Evolutionary conservation across 2,888 invertebrate genomes (phyloP).

Genomic region (Harmothoe impar): DNA sequence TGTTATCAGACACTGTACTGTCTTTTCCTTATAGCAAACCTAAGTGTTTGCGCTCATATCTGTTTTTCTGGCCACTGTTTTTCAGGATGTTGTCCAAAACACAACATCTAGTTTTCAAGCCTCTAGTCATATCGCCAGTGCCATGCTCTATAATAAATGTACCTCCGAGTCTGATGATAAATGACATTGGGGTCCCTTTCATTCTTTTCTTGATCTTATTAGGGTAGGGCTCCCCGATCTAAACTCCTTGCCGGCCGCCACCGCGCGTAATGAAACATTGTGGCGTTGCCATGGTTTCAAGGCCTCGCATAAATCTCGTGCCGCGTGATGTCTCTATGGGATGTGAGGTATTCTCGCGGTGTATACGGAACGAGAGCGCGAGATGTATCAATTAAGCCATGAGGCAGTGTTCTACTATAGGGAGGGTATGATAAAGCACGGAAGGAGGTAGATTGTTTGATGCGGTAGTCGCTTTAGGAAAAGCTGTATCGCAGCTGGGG

Average conservation of each 20-base stretch:
- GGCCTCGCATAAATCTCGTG: background rate
- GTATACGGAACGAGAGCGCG: background rate
- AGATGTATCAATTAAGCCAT: background rate
- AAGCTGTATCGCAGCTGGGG: too few species aligned
- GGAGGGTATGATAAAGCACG: background rate
- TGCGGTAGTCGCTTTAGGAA: too few species aligned
- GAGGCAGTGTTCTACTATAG: background rate
- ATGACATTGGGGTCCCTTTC: background rate
- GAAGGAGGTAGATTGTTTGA: background rate
- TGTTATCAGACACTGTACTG: too few species aligned
- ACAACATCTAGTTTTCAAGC: too few species aligned
- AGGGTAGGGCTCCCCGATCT: background rate
- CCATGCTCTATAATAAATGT: background rate
- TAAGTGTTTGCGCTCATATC: too few species aligned
- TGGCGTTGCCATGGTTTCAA: conserved; percentile 1
- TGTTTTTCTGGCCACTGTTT: too few species aligned
- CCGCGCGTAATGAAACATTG: background rate
- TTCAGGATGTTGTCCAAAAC: too few species aligned
- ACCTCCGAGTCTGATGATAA: background rate
- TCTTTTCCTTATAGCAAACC: too few species aligned
- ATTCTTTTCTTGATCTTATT: conserved; percentile 19
- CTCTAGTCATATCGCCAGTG: too few species aligned
- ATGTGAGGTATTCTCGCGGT: background rate
- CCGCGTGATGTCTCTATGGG: background rate
- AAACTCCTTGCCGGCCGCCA: background rate